phyloP scores from a whole-genome alignment of 2,888 invertebrate genomes.

The Lysandra coridon region DNA sequence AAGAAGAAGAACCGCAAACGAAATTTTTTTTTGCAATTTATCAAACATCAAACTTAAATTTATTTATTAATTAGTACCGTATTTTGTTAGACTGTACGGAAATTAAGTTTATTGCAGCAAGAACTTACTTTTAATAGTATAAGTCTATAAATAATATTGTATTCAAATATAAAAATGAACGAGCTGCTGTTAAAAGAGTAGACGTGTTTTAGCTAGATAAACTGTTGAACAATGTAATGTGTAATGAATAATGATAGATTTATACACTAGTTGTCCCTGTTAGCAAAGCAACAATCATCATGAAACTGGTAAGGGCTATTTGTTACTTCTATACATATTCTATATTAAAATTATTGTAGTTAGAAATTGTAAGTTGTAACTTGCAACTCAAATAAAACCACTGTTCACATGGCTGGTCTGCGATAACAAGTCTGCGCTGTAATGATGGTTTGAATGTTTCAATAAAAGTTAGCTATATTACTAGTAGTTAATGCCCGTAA shows the following conservation, averaged over 20 bases:
- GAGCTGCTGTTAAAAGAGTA: not conserved
- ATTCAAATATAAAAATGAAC: not conserved
- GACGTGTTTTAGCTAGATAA: not conserved
- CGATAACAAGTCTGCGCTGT: no score
- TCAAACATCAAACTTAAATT: no score
- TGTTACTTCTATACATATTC: not conserved
- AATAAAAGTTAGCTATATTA: no score
- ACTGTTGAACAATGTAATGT: not conserved
- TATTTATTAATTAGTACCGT: no score
- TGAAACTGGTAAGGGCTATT: slow-evolving; percentile 4
- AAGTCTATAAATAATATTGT: not conserved
- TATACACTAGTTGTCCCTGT: not conserved
- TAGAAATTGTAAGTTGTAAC: not conserved
- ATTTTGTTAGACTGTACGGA: no score
- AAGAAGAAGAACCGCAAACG: no score
- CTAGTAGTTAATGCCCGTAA: no score
- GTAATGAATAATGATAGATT: not conserved
- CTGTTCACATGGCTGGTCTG: no score
- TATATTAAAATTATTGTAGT: not conserved
- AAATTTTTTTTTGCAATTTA: no score
- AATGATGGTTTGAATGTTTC: no score
- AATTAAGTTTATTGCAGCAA: not conserved
- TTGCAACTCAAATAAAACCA: no score
- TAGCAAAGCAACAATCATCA: not conserved
- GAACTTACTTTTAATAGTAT: not conserved